Percentiles rank a stretch among this genome's conserved stretches.
These are phyloP conservation scores for Aurelia sp. DNA, from an alignment of 30 jellyfish, hydroid and myxozoan species.

Conservation along the genomic window DNA sequence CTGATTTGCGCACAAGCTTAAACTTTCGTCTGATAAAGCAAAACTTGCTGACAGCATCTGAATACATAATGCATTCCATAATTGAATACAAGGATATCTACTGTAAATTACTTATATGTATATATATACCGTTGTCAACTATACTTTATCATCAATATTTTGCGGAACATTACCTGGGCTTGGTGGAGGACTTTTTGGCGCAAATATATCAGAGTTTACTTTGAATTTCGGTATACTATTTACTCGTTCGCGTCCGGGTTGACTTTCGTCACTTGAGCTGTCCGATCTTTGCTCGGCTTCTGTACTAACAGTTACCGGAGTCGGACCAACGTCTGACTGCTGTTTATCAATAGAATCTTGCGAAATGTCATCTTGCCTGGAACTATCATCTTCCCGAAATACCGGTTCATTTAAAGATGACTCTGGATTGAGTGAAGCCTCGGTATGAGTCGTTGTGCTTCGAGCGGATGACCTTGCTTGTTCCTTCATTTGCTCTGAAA, in stretches of 20 bases:
- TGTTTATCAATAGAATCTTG: too few relatives aligned
- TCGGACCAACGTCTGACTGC: too few relatives aligned
- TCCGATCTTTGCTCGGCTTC: slow-evolving; percentile 9
- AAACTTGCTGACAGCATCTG: too few relatives aligned
- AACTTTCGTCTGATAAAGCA: too few relatives aligned
- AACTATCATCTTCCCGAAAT: too few relatives aligned
- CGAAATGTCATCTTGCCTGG: too few relatives aligned
- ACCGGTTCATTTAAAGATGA: not conserved
- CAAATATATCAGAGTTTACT: slow-evolving; percentile 82
- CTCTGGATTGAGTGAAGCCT: not conserved
- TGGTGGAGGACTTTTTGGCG: slow-evolving; percentile 70
- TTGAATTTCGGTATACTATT: slow-evolving; percentile 83
- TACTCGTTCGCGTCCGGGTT: slow-evolving; percentile 52
- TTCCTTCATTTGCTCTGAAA: slow-evolving; percentile 60
- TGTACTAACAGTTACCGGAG: not conserved
- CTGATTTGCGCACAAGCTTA: too few relatives aligned
- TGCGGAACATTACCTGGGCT: slow-evolving; percentile 49
- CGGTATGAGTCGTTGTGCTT: slow-evolving; percentile 2
- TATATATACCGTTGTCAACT: not conserved
- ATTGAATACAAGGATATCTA: too few relatives aligned
- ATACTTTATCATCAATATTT: slow-evolving; percentile 28
- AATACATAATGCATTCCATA: too few relatives aligned
- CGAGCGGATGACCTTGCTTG: slow-evolving; percentile 6
- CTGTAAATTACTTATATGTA: not conserved
- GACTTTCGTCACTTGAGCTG: not conserved